Base-by-base conservation (phyloP, 2,113 vertebrate species). In the Ammospiza caudacuta region DNA sequence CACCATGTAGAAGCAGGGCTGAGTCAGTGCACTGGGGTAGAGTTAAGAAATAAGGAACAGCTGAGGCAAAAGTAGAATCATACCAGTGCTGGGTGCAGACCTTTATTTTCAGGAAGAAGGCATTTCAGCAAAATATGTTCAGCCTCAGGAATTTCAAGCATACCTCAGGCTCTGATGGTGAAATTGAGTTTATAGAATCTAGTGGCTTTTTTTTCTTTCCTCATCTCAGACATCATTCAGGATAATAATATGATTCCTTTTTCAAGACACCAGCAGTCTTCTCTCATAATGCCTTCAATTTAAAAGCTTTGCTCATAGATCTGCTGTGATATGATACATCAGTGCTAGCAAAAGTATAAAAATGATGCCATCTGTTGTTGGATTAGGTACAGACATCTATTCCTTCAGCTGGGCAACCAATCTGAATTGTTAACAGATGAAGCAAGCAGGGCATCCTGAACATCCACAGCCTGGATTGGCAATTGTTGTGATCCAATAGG, bases 291-390 rank as follows among this genome's bases (percentile, higher is more conserved):
- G 37, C 6, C 9, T 52, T 88, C 54, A 61, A 69, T 76, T 83
- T 78, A 94, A 93, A 87, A 75, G 41, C 79, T 75, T 82, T 70
- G 22, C 21, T 67, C 16, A 62, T 88, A 39, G 29, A 55, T 69
- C 49, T 75, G 62, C 44, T 68, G 21, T 59, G 63, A 63, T 70
- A 47, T 15, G 21, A 39, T 35, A 89, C 11, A 51, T 85, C 43
- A 35, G 20, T 59, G n/a, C 19, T 68, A 67, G 64, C 57, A 92
- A 79, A 73, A 93, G 51, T 79, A 83, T 46, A 95, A 93, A 83
- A 75, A 68, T 24, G 2, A 44, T 70, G 55, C 63, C 68, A 58
- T 78, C 58, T 96, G 43, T 83, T 90, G 58, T 61, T 90, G 79
- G 23, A 61, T 6, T 80, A 31, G 18, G 61, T 74, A 63, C 15